These are phyloP conservation scores for Eilema depressum DNA, from an alignment of 2,888 invertebrate species.

Conservation along the genomic window DNA sequence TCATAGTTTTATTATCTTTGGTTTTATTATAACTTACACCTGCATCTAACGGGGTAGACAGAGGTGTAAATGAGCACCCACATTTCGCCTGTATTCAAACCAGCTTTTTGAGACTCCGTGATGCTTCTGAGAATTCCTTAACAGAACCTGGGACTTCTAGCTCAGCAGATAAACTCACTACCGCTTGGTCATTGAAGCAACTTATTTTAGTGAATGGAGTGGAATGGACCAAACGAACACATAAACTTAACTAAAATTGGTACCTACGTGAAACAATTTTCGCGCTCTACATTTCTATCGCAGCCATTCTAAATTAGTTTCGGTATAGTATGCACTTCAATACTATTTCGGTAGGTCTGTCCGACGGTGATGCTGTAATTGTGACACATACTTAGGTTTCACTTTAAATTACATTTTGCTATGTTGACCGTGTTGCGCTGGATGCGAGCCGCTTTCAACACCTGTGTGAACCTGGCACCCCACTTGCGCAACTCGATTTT, in stretches of 20 bases:
- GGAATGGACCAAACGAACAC: neutral
- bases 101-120: neutral
- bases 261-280: neutral
- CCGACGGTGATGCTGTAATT: neutral
- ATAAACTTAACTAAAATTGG: neutral
- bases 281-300: neutral
- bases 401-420: conserved; percentile 3
- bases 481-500: no score
- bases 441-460: no score
- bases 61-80: neutral
- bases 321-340: neutral
- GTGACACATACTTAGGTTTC: conserved; percentile 5
- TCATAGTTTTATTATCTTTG: no score
- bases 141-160: neutral
- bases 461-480: no score
- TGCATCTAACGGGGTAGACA: neutral
- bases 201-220: no score
- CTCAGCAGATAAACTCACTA: neutral
- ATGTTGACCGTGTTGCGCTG: neutral
- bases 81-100: neutral
- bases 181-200: neutral
- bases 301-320: conserved; percentile 1
- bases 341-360: neutral
- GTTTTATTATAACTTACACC: neutral
- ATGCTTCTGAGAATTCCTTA: neutral